Base-by-base conservation (phyloP, 2,797 vertebrate species). In the Scleropages formosus region DNA sequence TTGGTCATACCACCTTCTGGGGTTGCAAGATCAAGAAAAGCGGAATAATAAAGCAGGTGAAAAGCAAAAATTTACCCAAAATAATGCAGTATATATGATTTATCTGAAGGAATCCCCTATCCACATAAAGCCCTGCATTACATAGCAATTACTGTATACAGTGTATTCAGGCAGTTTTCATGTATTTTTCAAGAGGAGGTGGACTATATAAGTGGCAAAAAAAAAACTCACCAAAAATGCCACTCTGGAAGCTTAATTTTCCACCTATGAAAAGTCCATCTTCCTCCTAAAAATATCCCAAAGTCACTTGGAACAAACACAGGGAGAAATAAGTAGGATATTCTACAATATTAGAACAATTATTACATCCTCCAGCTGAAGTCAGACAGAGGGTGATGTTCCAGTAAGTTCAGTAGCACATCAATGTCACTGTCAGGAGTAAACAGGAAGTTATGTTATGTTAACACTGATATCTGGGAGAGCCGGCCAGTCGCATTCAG, bases 371-470 rank as follows among this genome's bases (percentile, higher is more conserved):
- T 4, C 20, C 22, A 3, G 26, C 11, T 22, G 49, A 62, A 73
- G 60, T 18, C 62, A 76, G n/a, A 61, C 51, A 13, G 67, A 69
- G 46, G 53, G 71, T 18, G 27, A 53, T 16, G 7, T 46, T 62
- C 44, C 44, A 12, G 46, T 53, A 12, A 20, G 56, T 61, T 31
- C 44, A 51, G 75, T 51, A 62, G 16, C 46, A 63, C 47, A 61
- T 46, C 51, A 70, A 70, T 26, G 75, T 75, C 74, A 69, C 22
- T 20, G 44, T 31, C 56, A 46, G 67, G 24, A 71, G 26, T 46
- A 76, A 49, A 76, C 58, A 71, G 24, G n/a, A 53, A 62, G 75
- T 61, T 24, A 26, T 15, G 56, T 15, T 47, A n/a, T 15, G 27
- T 65, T 31, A 71, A 20, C 39, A 47, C 47, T 49, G 24, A 69